Base-by-base conservation (phyloP, 2,113 vertebrate species). In the Nothobranchius kuhntae region DNA sequence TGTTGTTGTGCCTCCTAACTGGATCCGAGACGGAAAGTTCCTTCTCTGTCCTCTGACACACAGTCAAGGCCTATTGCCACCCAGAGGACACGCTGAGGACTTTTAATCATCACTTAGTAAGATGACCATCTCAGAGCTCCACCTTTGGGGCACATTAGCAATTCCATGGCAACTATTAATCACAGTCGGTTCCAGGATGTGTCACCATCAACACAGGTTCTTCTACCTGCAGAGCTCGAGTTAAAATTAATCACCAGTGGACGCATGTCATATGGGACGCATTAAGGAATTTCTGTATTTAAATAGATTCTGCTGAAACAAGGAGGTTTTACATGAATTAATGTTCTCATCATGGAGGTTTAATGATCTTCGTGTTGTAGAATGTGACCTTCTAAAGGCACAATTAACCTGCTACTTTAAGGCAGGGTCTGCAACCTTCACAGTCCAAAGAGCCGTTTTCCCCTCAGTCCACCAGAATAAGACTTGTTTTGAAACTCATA, bases 31-130 rank as follows among this genome's bases (percentile, higher is more conserved):
- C 44, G 51, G 68, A 78, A 60, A 75, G 78, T 68, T 70, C 73
- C 58, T 69, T 44, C 6, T 14, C 60, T 5, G 35, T 75, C 75
- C 74, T 71, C 75, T 69, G 83, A 81, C 75, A 69, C 53, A 15
- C 64, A 54, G 78, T 80, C 82, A 70, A 40, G 77, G 85, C 77
- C 76, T 60, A 42, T 17, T 17, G 15, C 63, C 67, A 67, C 72
- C 71, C 13, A 0, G 24, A 63, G 78, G 47, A 66, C 13, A 36
- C 35, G n/a, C 44, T 0, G 30, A 62, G 76, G 77, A 84, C 80
- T 69, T 82, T 85, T 85, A 85, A 87, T 89, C 85, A 90, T 70
- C 61, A 5, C 72, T 83, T 11, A 62, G 73, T 85, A 80, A 85
- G 79, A 71, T 45, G 73, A 71, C 13, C 45, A 52, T 61, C 74